phyloP scores from a whole-genome alignment of 2,113 vertebrate genomes.

The Calonectris borealis region DNA sequence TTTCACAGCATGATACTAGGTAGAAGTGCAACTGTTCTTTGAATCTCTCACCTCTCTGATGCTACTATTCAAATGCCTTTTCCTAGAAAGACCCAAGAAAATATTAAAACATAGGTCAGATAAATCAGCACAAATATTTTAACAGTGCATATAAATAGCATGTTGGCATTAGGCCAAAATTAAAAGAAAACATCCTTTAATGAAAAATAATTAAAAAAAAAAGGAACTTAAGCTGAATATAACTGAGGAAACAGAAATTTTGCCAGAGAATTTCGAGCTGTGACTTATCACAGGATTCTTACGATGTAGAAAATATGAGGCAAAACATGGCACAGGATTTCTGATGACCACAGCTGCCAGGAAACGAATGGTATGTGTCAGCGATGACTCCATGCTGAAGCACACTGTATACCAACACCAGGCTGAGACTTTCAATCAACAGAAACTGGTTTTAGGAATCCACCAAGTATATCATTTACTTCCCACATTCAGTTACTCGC shows the following conservation, averaged over 20 bases:
- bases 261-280: not conserved
- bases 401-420: not conserved
- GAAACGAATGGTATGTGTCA: not conserved
- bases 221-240: not conserved
- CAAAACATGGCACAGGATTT: not conserved
- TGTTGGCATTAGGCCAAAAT: not conserved
- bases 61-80: not conserved
- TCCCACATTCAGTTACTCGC: fast-evolving
- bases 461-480: not conserved
- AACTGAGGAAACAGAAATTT: not conserved
- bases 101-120: not conserved
- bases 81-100: not conserved
- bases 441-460: not conserved
- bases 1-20: not conserved
- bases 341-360: not conserved
- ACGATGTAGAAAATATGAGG: not conserved
- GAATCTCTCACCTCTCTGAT: not conserved
- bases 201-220: not conserved
- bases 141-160: not conserved
- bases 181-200: not conserved
- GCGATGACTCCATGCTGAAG: not conserved
- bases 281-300: not conserved
- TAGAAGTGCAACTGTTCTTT: not conserved
- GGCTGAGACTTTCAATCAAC: not conserved
- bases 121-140: not conserved